Evolutionary conservation across 2,797 vertebrate genomes (phyloP).

Genomic region (Chloroceryle amazona): DNA sequence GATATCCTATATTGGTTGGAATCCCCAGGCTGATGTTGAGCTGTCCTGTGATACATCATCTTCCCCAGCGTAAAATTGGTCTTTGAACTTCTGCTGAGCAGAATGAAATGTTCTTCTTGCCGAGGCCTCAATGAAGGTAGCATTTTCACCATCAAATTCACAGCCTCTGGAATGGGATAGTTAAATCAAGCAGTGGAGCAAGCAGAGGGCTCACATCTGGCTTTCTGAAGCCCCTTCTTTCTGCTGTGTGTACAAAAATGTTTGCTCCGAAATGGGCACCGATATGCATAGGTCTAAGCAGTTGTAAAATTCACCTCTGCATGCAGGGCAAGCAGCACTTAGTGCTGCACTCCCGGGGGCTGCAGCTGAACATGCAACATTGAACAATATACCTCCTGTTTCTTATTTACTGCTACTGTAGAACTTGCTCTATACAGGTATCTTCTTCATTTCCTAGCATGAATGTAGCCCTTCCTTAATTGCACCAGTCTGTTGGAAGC

Average conservation of each 20-base stretch:
- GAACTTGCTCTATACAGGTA: neutral
- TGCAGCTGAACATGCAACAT: constrained; percentile 30
- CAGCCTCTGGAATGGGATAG: neutral
- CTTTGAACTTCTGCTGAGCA: neutral
- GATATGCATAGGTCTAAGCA: neutral
- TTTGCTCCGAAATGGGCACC: neutral
- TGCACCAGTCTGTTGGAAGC: neutral
- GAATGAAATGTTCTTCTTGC: neutral
- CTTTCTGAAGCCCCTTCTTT: constrained; percentile 1
- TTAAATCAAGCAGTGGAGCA: neutral
- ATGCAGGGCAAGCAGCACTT: neutral
- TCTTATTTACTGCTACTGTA: constrained; percentile 59
- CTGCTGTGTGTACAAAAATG: neutral
- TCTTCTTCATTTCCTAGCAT: neutral
- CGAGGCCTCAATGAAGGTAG: neutral
- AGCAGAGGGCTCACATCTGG: neutral
- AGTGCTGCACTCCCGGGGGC: neutral
- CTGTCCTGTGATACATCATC: neutral
- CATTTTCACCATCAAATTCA: neutral
- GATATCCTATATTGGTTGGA: neutral
- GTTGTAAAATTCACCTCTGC: neutral
- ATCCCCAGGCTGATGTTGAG: neutral
- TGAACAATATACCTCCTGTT: constrained; percentile 51
- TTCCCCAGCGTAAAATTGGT: neutral
- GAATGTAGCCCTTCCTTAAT: constrained; percentile 20